phyloP scores from a whole-genome alignment of 1,140 invertebrate genomes.

The Rhagoletis zephyria region DNA sequence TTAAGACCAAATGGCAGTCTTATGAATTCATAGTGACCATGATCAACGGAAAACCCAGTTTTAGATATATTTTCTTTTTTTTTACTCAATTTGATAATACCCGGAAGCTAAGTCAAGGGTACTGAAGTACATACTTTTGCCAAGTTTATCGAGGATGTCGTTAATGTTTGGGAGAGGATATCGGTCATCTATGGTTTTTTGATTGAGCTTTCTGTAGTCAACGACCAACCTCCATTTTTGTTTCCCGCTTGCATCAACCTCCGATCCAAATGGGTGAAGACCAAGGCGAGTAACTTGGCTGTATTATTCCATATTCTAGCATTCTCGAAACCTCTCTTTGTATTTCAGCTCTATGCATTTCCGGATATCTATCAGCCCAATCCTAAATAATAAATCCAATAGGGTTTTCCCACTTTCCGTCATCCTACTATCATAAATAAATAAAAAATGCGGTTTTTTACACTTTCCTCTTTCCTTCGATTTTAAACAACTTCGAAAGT shows the following conservation, averaged over 20 bases:
- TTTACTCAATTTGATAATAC: conserved; percentile 75
- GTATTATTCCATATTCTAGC: conserved; percentile 16
- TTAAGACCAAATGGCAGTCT: conserved; percentile 64
- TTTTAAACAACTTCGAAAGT: too few relatives aligned
- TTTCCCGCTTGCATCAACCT: conserved; percentile 58
- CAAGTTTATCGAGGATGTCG: too few relatives aligned
- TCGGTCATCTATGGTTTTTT: conserved; percentile 72
- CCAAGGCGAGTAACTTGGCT: conserved; percentile 40
- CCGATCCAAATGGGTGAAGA: conserved; percentile 60
- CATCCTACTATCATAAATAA: too few relatives aligned
- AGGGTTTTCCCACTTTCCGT: too few relatives aligned
- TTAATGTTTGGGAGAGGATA: conserved; percentile 74
- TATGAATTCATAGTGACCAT: conserved; percentile 63
- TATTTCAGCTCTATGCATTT: conserved; percentile 54
- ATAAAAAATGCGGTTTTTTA: too few relatives aligned
- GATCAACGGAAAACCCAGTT: conserved; percentile 72
- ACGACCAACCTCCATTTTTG: conserved; percentile 70
- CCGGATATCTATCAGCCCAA: conserved; percentile 53
- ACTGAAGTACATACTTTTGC: conserved; percentile 69
- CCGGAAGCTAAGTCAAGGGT: conserved; percentile 74
- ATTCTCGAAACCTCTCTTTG: conserved; percentile 56
- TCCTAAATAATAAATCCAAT: too few relatives aligned
- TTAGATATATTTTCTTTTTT: conserved; percentile 67
- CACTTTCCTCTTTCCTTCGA: too few relatives aligned
- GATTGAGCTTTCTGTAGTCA: conserved; percentile 73